Base-by-base conservation (phyloP, 1,140 invertebrate species). In the Drosophila persimilis region DNA sequence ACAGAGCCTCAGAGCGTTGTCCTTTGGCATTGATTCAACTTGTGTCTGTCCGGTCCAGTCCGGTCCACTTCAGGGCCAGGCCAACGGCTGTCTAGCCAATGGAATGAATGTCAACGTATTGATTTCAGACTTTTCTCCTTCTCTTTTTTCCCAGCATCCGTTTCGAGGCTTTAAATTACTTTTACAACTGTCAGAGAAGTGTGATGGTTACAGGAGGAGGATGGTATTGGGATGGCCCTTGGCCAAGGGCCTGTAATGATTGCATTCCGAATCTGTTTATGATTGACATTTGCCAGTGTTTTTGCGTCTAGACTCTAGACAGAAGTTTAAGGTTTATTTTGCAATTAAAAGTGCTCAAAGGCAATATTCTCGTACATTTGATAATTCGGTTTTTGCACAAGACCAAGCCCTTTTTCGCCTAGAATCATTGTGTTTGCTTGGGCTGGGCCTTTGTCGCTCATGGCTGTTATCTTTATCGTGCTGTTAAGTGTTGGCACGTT, bases 401-500 rank as follows among this genome's bases (percentile, higher is more conserved):
- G 57, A 22, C 8, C 29, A 22, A 20, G 24, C 20, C 46, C 43
- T 53, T 35, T 24, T 17, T 31, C 13, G 22, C 29, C 39, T 35
- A 20, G 26, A 46, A 35, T 26, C 31, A 5, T 44, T 64, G 43
- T 43, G n/a, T 31, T 45, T 29, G 35, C 62, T 20, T 29, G 24
- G 46, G 31, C n/a, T 13, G n/a, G 15, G 24, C 24, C 15, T 20
- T 46, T 61, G 48, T 58, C 55, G 24, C 9, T 26, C 31, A 9
- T 47, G 54, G 50, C 61, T 59, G 62, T 64, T 71, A 75, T 81
- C 83, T 88, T 85, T 88, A 85, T 85, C 60, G 61, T 61, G 55
- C 31, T 81, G 83, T 77, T 85, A 85, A 88, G 81, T 81, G 83
- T 77, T 88, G 81, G 55, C 81, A 78, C 83, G 72, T 61, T 88